A percentile compares a stretch with the other conserved stretches of the same genome.
Evolutionary conservation across 2,797 vertebrate species (phyloP).

Genomic region (Darevskia nairensis): DNA sequence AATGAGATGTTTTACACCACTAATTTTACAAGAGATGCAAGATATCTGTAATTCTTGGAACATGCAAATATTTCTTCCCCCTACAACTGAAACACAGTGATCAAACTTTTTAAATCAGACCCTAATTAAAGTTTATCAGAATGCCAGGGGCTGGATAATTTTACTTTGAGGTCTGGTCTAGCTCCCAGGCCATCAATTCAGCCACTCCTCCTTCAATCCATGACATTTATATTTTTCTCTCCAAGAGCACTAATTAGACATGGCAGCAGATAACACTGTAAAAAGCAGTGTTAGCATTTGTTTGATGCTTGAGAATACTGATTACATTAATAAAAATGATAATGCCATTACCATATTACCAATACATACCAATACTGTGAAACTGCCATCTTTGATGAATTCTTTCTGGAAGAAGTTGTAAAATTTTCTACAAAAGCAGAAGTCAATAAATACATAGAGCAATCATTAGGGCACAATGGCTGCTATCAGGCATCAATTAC

Average conservation of each 20-base stretch:
- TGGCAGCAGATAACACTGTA: not conserved
- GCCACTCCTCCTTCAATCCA: not conserved
- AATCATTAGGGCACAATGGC: rapidly evolving
- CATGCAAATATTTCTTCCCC: not conserved
- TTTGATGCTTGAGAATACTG: conserved; percentile 29
- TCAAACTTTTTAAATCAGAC: not conserved
- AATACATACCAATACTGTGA: conserved; percentile 94
- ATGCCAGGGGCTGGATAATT: not conserved
- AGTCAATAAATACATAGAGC: conserved; percentile 27
- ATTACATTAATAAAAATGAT: conserved; percentile 17
- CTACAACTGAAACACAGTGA: not conserved
- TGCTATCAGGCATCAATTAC: not conserved
- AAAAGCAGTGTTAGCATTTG: not conserved
- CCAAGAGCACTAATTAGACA: not conserved
- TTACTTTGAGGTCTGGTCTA: not conserved
- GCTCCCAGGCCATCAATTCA: not conserved
- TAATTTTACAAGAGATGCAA: too few relatives aligned
- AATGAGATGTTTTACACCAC: not conserved
- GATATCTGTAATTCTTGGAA: not conserved
- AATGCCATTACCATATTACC: not conserved
- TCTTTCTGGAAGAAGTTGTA: conserved; percentile 96
- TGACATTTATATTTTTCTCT: not conserved
- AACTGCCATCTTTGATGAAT: conserved; percentile 98
- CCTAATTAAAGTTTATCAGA: not conserved
- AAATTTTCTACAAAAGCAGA: conserved; percentile 90